These are phyloP conservation scores for Brachyalestes nurse DNA, from an alignment of 2,797 vertebrate genomes.

Conservation along the genomic window DNA sequence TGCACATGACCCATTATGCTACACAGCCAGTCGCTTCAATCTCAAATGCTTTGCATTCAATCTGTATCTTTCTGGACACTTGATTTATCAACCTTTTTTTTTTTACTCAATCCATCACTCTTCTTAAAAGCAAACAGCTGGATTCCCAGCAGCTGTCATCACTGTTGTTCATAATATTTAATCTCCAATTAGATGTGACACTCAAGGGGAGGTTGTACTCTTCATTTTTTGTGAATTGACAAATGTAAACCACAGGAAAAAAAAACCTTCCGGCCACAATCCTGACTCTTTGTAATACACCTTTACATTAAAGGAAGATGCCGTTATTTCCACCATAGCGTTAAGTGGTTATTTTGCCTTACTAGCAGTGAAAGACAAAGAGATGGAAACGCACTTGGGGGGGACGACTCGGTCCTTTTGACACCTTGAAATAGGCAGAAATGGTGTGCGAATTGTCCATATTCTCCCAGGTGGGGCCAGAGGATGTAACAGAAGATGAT, in stretches of 20 bases:
- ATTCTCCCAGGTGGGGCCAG: slow-evolving; percentile 1
- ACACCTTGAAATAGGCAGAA: slow-evolving; percentile 14
- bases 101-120: background rate
- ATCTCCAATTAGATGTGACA: background rate
- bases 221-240: background rate
- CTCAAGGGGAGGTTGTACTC: background rate
- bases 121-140: slow-evolving; percentile 4
- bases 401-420: background rate
- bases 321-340: background rate
- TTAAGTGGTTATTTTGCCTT: too few relatives aligned
- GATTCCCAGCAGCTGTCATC: background rate
- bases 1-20: background rate
- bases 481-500: background rate
- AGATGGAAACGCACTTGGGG: background rate
- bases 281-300: background rate
- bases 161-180: background rate
- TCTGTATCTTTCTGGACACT: background rate
- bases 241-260: background rate
- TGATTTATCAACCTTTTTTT: too few relatives aligned
- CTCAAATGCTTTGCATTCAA: too few relatives aligned
- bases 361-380: background rate
- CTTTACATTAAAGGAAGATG: background rate
- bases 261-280: too few relatives aligned
- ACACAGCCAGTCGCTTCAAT: background rate
- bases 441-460: slow-evolving; percentile 10